Base-by-base conservation (phyloP, 2,113 vertebrate genomes). In the Podiceps cristatus region DNA sequence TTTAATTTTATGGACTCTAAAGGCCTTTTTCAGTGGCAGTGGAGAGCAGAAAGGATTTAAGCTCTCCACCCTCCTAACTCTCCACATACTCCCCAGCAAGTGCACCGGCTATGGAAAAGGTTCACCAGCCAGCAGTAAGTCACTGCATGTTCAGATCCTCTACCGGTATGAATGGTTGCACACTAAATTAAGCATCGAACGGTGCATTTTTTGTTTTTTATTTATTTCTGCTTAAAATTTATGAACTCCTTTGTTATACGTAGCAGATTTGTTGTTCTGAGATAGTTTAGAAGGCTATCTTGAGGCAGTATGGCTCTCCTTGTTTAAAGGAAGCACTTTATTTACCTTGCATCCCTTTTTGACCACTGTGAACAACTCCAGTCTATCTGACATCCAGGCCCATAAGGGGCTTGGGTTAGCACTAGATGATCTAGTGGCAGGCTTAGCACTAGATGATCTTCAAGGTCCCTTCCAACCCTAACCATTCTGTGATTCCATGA, bases 1-100 rank as follows among this genome's bases (percentile, higher is more conserved):
- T 94, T 94, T 91, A 93, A 88, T 96, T 95, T 97, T 90, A 59
- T 71, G 71, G 55, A 55, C 42, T 68, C 19, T 18, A 6, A 86
- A 40, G 33, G 37, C 49, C 73, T 56, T 87, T 66, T 92, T 94
- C 62, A 63, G 55, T 84, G 78, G n/a, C 22, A 60, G n/a, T 37
- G 52, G 71, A 58, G 60, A 94, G 20, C 33, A 96, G 86, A 77
- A 86, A 64, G 49, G 25, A 92, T 91, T 89, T 92, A 86, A 74
- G 37, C 19, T 85, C 75, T 82, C 53, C 45, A 72, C 5, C 15
- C 23, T 90, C 56, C 55, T 87, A 68, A 82, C 49, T 85, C 33
- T 78, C 29, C n/a, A 37, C 50, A 49, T 47, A 59, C 2, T 40
- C 33, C 69, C 14, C 56, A 94, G 77, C 66, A 87, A 60, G 28